phyloP scores from a whole-genome alignment of 2,797 vertebrate genomes.

The Sebastes steindachneri region DNA sequence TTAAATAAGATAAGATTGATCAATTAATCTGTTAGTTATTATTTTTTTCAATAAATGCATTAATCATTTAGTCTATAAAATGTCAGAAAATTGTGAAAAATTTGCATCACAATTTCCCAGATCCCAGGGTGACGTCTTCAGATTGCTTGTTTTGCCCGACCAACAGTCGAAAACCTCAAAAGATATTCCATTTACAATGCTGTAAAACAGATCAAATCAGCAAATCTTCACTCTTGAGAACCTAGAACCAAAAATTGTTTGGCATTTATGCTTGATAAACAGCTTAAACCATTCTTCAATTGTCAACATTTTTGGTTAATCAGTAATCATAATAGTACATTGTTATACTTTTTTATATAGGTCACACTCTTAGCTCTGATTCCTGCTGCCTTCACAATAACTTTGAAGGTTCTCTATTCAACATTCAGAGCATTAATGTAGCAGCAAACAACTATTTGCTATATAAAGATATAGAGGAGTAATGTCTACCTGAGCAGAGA shows the following conservation, averaged over 20 bases:
- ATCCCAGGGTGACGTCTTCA: too few relatives aligned
- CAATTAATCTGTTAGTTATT: neutral
- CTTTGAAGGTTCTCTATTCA: neutral
- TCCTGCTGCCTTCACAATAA: neutral
- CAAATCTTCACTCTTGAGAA: neutral
- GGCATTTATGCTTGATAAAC: too few relatives aligned
- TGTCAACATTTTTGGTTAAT: neutral
- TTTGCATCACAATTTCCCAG: too few relatives aligned
- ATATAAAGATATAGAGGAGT: too few relatives aligned
- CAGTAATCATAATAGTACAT: neutral
- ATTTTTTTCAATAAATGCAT: neutral
- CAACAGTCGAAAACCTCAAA: neutral
- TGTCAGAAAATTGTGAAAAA: too few relatives aligned
- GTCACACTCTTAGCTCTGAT: neutral
- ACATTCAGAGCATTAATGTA: too few relatives aligned
- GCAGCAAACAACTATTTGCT: too few relatives aligned
- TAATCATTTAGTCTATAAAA: neutral
- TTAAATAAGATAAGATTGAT: neutral
- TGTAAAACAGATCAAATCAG: neutral
- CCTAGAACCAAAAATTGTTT: neutral
- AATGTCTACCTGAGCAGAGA: too few relatives aligned
- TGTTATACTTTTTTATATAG: too few relatives aligned
- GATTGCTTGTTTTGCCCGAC: neutral
- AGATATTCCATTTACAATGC: neutral
- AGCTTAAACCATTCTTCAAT: neutral